Evolutionary conservation across 2,113 vertebrate genomes (phyloP).

Genomic region (cattle (Bos taurus)): ARS-UCD2.0 NC_037343.1:51764501-51765000

Average conservation of each 20-base stretch:
- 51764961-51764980: neutral
- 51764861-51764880: neutral
- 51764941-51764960: neutral
- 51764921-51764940: neutral
- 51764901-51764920: neutral
- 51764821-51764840: neutral
- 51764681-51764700: neutral
- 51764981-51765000: neutral
- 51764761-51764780: neutral
- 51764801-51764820: neutral
- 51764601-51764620: neutral
- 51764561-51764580: neutral
- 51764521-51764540: neutral
- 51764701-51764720: neutral
- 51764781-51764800: neutral
- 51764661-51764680: neutral
- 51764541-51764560: neutral
- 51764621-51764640: neutral
- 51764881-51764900: neutral
- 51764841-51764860: neutral
- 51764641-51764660: neutral
- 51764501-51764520: neutral
- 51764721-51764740: neutral
- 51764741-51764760: neutral
- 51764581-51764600: neutral